Percentiles rank a stretch among this genome's conserved stretches.
These are phyloP conservation scores for Sweltsa coloradensis DNA, from an alignment of 1,140 invertebrate genomes.

Conservation along the genomic window DNA sequence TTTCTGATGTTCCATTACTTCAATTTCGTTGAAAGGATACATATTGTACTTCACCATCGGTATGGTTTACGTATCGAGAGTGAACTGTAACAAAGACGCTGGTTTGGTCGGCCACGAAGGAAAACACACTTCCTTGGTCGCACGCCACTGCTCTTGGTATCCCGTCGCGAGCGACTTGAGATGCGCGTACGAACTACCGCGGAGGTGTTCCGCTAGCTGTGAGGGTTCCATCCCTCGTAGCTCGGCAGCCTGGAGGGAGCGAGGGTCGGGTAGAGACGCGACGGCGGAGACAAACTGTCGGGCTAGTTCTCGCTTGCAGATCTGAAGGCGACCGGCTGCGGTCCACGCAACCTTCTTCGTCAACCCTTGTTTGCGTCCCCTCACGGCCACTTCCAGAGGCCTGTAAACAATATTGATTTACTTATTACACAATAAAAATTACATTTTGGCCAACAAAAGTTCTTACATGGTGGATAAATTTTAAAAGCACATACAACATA, in stretches of 20 bases:
- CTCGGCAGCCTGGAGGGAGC: not conserved
- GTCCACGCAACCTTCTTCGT: slow-evolving; percentile 47
- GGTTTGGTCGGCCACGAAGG: slow-evolving; percentile 6
- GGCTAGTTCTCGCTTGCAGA: slow-evolving; percentile 7
- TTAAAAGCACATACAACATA: not conserved
- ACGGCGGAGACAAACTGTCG: slow-evolving; percentile 1
- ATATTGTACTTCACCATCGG: too few species aligned
- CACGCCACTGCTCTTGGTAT: slow-evolving; percentile 2
- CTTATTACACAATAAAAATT: not conserved
- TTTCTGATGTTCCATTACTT: too few species aligned
- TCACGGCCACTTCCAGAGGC: slow-evolving; percentile 56
- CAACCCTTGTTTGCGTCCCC: slow-evolving; percentile 66
- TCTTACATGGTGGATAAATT: not conserved
- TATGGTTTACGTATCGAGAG: not conserved
- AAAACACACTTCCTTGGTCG: not conserved
- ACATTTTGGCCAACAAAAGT: not conserved
- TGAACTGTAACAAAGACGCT: not conserved
- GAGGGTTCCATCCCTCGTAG: not conserved
- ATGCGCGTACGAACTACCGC: not conserved
- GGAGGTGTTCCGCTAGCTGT: not conserved
- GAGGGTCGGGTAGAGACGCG: not conserved
- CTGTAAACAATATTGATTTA: slow-evolving; percentile 31
- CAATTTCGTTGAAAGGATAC: too few species aligned
- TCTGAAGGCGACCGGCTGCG: not conserved
- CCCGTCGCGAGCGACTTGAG: slow-evolving; percentile 2